Evolutionary conservation across 37 sponge, comb jelly and placozoan genomes (phyloP), one percentile per base, ranked within the genome.

Genomic region (Oopsacas minuta): DNA sequence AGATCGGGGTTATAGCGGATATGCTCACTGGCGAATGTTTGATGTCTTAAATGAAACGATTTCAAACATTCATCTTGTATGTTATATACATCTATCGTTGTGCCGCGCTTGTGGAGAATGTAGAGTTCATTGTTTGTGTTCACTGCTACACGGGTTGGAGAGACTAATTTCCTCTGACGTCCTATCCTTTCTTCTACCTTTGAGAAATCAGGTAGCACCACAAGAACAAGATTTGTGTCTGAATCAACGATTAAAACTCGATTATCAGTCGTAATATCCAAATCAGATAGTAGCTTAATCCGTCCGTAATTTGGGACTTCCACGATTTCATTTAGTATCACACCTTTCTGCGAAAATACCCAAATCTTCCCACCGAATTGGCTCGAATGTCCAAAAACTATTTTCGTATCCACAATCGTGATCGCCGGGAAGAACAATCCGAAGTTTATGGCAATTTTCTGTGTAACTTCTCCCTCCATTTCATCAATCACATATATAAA

Each of bases 311-410:
- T n/a, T n/a, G 75, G 30, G 1, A 61, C 7, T 61, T 61, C 75
- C 7, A 61, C 75, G 32, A 61, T n/a, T 61, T 61, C 75, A 3
- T n/a, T 61, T 10, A 61, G 22, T 7, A n/a, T 61, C 28, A 32
- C 17, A 20, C 75, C 75, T 61, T 10, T 12, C 5, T 3, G 28
- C 7, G 28, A 25, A n/a, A 61, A 61, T 61, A 61, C 7, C 75
- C 75, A 61, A 32, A 61, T 25, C 28, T 61, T 61, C 22, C 75
- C 75, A 61, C 75, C 75, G 28, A 61, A 61, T n/a, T 61, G 75
- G 28, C 75, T 61, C 22, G 75, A 61, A 61, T 61, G 75, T n/a
- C 75, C 75, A n/a, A 61, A 61, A 61, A 61, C 22, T 20, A 61
- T 61, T 32, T 61, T 61, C 30, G 75, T 32, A 61, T n/a, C 22